These are phyloP conservation scores for Lepidurus arcticus DNA, from an alignment of 1,140 invertebrate species.

Conservation along the genomic window DNA sequence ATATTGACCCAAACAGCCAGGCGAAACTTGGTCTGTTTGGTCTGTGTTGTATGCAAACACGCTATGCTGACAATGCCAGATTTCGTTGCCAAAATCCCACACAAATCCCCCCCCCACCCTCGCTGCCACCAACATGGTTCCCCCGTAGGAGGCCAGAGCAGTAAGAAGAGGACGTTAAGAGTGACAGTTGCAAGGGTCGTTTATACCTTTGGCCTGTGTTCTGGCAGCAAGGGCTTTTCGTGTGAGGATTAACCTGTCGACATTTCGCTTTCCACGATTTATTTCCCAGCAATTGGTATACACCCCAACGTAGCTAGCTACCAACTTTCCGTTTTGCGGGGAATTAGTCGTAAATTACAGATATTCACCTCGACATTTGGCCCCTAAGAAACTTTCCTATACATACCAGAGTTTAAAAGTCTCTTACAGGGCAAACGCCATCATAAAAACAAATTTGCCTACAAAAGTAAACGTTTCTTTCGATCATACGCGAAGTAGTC, in stretches of 20 bases:
- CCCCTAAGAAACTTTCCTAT: not conserved
- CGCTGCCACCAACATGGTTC: not conserved
- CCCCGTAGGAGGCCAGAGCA: not conserved
- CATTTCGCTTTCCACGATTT: constrained; percentile 16
- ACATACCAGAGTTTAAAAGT: not conserved
- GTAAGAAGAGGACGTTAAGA: not conserved
- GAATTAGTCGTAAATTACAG: not conserved
- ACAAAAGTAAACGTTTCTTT: no score
- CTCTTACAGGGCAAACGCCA: not conserved
- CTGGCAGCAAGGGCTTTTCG: constrained; percentile 17
- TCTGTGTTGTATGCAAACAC: not conserved
- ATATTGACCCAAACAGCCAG: constrained; percentile 4
- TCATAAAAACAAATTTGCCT: no score
- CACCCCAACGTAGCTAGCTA: not conserved
- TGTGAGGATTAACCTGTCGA: constrained; percentile 18
- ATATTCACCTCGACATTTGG: not conserved
- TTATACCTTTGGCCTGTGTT: not conserved
- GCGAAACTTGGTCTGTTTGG: not conserved
- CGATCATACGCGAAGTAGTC: no score
- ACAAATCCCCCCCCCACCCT: not conserved
- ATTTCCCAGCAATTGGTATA: constrained; percentile 9
- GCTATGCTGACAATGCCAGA: not conserved
- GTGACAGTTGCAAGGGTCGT: constrained; percentile 3
- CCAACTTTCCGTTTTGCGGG: not conserved
- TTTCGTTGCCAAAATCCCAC: constrained; percentile 5